Conservation (phyloP, 2,888 invertebrate genomes). For the Zelleria hepariella region DNA sequence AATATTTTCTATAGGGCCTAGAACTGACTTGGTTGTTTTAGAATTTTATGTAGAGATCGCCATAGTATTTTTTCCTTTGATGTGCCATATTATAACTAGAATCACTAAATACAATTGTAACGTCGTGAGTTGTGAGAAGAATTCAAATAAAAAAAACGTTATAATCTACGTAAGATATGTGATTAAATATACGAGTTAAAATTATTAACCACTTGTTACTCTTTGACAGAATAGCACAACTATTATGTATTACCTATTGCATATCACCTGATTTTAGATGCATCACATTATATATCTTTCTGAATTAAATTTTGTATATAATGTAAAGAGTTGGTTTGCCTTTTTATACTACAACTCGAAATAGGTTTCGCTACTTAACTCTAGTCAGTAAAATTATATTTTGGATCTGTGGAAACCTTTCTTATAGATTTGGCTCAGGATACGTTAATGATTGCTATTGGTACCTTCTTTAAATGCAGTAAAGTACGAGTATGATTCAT, state of each 20-base stretch:
- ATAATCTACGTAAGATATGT: constrained; percentile 68
- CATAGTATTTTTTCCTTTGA: constrained; percentile 32
- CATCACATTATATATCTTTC: constrained; percentile 9
- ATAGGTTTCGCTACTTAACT: not conserved
- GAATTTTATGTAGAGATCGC: constrained; percentile 28
- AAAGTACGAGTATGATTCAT: not conserved
- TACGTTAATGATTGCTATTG: no score
- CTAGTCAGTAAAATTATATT: constrained; percentile 1
- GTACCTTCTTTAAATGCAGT: not conserved
- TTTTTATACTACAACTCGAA: constrained; percentile 37
- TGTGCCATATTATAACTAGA: constrained; percentile 52
- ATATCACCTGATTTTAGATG: constrained; percentile 43
- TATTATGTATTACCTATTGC: constrained; percentile 45
- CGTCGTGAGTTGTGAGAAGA: constrained; percentile 65
- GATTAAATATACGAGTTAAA: constrained; percentile 47
- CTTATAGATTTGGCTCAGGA: no score
- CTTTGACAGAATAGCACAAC: constrained; percentile 54
- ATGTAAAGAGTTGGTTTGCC: constrained; percentile 27
- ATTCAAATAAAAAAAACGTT: constrained; percentile 52
- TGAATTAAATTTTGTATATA: constrained; percentile 27
- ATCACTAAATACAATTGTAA: constrained; percentile 43
- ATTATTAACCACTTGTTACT: constrained; percentile 62
- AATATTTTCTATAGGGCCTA: not conserved
- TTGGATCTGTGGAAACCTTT: not conserved
- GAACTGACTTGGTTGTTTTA: constrained; percentile 18